These are phyloP conservation scores for Nomada ruficornis DNA, from an alignment of 2,888 invertebrate genomes.

Conservation along the genomic window DNA sequence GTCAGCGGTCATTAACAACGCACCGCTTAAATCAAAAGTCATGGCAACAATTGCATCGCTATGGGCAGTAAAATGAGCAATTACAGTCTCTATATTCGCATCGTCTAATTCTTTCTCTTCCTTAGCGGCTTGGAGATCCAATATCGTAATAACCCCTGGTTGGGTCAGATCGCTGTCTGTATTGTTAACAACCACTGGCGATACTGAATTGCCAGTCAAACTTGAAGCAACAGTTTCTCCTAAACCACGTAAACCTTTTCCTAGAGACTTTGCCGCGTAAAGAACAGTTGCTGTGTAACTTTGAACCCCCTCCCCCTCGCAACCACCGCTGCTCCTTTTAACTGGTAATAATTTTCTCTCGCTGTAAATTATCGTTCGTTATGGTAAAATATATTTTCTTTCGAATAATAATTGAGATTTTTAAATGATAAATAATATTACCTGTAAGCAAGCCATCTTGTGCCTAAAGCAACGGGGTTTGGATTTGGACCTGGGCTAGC, in stretches of 20 bases:
- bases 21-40: slow-evolving; percentile 95
- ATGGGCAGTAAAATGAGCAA: slow-evolving; percentile 95
- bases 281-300: slow-evolving; percentile 97
- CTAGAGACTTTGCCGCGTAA: slow-evolving; percentile 96
- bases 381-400: slow-evolving; percentile 62
- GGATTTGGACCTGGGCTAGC: slow-evolving; percentile 92
- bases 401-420: neutral
- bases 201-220: slow-evolving; percentile 87
- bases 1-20: slow-evolving; percentile 95
- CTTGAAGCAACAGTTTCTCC: slow-evolving; percentile 97
- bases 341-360: slow-evolving; percentile 93
- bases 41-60: slow-evolving; percentile 95
- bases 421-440: slow-evolving; percentile 38
- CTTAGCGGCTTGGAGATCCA: slow-evolving; percentile 91
- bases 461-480: slow-evolving; percentile 95
- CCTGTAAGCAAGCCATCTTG: slow-evolving; percentile 91
- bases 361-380: slow-evolving; percentile 86
- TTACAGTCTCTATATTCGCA: slow-evolving; percentile 89
- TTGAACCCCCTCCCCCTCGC: slow-evolving; percentile 93
- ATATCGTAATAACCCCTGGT: slow-evolving; percentile 94
- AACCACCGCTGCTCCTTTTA: slow-evolving; percentile 93
- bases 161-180: slow-evolving; percentile 87
- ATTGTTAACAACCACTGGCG: slow-evolving; percentile 74
- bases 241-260: slow-evolving; percentile 94
- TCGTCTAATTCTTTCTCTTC: slow-evolving; percentile 87